Evolutionary conservation across 2,888 invertebrate species (phyloP).

Genomic region (Andrena praecox): DNA sequence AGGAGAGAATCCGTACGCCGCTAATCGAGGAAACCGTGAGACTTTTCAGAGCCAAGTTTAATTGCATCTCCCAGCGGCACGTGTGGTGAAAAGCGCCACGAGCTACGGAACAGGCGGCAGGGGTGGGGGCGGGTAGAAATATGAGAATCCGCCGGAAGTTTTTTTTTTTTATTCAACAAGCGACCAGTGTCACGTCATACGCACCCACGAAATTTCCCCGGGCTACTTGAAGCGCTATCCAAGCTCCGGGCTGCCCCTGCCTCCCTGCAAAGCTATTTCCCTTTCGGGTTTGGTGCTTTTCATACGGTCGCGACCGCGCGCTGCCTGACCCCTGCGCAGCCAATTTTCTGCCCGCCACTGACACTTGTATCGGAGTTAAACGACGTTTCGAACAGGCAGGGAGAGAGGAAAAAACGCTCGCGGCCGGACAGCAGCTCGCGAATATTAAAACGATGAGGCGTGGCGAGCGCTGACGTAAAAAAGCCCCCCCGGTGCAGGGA

Average conservation of each 20-base stretch:
- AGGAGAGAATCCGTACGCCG: neutral
- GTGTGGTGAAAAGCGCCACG: neutral
- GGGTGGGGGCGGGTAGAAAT: neutral
- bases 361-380: constrained; percentile 64
- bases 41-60: neutral
- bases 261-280: constrained; percentile 50
- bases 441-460: constrained; percentile 61
- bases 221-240: constrained; percentile 57
- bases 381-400: constrained; percentile 51
- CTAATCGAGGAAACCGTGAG: neutral
- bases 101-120: neutral
- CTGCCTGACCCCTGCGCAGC: constrained; percentile 26
- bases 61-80: neutral
- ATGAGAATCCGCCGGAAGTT: neutral
- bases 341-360: constrained; percentile 61
- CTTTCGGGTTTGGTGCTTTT: constrained; percentile 55
- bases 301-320: constrained; percentile 26
- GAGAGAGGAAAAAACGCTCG: neutral
- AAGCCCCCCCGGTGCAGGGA: neutral
- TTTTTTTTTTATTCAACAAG: neutral
- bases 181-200: constrained; percentile 29
- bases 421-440: constrained; percentile 1
- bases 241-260: neutral
- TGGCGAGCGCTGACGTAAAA: constrained; percentile 27
- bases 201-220: constrained; percentile 33